A percentile compares a stretch with the other conserved stretches of the same genome.
phyloP scores from a whole-genome alignment of 2,888 invertebrate species.

The Plebejus melissa region DNA sequence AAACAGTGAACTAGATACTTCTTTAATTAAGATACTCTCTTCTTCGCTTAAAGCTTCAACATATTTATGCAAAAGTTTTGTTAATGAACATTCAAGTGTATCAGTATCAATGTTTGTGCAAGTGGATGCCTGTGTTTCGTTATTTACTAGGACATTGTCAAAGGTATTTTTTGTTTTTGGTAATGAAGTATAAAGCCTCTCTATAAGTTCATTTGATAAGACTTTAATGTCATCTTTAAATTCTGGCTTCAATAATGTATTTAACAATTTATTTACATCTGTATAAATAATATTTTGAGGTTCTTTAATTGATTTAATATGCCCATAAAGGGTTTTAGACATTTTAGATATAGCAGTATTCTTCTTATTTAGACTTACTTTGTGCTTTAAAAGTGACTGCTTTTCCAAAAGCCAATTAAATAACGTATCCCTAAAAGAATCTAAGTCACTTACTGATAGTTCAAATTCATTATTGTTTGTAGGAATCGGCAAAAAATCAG shows the following conservation, averaged over 20 bases:
- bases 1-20: constrained; percentile 48
- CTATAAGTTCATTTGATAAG: constrained; percentile 21
- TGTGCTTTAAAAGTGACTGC: not conserved
- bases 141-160: not conserved
- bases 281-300: not conserved
- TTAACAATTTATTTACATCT: constrained; percentile 12
- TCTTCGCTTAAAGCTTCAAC: constrained; percentile 50
- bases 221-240: not conserved
- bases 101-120: constrained; percentile 32
- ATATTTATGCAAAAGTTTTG: constrained; percentile 49
- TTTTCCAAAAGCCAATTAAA: constrained; percentile 2
- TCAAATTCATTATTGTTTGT: constrained; percentile 21
- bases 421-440: constrained; percentile 11
- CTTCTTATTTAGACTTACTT: not conserved
- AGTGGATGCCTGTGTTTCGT: not conserved
- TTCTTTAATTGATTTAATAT: not conserved
- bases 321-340: not conserved
- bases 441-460: constrained; percentile 27
- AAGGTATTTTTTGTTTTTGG: not conserved
- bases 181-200: not conserved
- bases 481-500: constrained; percentile 4
- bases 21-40: constrained; percentile 47
- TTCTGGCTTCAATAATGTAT: constrained; percentile 26
- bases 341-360: not conserved
- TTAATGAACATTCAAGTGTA: constrained; percentile 44